Conservation (phyloP, 1,140 invertebrate genomes). For the Helicoverpa armigera region DNA sequence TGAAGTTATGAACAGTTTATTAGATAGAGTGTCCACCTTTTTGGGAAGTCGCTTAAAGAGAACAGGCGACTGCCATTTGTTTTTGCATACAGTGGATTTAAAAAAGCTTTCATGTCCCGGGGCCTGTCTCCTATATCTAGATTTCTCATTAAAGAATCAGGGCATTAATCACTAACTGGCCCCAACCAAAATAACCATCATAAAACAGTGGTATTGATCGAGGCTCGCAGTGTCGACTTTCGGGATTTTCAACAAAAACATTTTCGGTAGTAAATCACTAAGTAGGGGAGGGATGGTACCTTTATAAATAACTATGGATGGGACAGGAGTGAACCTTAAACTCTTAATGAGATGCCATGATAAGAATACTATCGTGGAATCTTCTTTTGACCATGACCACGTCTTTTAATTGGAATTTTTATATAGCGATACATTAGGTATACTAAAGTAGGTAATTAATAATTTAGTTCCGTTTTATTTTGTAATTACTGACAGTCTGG, state of each 20-base stretch:
- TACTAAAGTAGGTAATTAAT: too few relatives aligned
- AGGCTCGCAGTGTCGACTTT: not conserved
- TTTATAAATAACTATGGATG: not conserved
- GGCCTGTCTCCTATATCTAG: not conserved
- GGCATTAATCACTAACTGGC: not conserved
- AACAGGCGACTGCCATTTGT: too few relatives aligned
- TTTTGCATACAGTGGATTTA: not conserved
- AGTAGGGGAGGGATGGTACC: not conserved
- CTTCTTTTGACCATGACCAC: too few relatives aligned
- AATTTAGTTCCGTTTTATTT: too few relatives aligned
- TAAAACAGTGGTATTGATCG: not conserved
- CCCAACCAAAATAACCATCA: not conserved
- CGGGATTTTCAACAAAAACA: not conserved
- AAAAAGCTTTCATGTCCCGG: not conserved
- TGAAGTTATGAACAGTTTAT: not conserved
- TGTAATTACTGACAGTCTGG: too few relatives aligned
- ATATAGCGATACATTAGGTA: too few relatives aligned
- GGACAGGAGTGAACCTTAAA: too few relatives aligned
- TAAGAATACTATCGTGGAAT: too few relatives aligned
- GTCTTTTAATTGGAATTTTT: too few relatives aligned
- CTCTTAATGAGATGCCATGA: too few relatives aligned
- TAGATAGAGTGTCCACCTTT: not conserved
- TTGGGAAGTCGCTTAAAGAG: too few relatives aligned
- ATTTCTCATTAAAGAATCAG: constrained; percentile 2
- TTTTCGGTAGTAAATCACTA: constrained; percentile 18